Percentiles rank a stretch among this genome's conserved stretches.
Evolutionary conservation across 1,140 invertebrate genomes (phyloP).

Genomic region (Achroia grisella): DNA sequence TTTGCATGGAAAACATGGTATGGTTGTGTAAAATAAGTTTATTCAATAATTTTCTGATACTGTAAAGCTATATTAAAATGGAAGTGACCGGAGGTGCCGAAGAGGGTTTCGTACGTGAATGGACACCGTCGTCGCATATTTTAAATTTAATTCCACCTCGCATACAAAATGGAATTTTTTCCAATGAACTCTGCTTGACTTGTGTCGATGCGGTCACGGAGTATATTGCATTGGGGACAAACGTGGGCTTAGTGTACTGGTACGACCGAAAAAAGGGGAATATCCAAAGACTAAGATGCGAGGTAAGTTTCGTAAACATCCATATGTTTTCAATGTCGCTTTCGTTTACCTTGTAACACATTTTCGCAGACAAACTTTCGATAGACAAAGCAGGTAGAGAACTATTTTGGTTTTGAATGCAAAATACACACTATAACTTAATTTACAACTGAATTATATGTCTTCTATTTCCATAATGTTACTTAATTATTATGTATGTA

Average conservation of each 20-base stretch:
- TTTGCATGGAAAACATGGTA: neutral
- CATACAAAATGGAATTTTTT: constrained; percentile 86
- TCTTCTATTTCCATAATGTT: too few species aligned
- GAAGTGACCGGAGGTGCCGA: constrained; percentile 72
- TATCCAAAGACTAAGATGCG: constrained; percentile 84
- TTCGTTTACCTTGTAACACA: constrained; percentile 20
- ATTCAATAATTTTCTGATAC: neutral
- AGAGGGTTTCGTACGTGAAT: constrained; percentile 82
- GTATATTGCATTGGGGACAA: constrained; percentile 89
- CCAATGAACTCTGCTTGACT: constrained; percentile 85
- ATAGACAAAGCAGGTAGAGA: too few species aligned
- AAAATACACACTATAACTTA: too few species aligned
- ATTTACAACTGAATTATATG: too few species aligned
- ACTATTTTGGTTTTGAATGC: too few species aligned
- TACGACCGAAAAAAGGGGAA: constrained; percentile 85
- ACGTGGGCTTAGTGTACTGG: constrained; percentile 90
- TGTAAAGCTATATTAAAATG: constrained; percentile 30
- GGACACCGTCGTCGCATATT: constrained; percentile 85
- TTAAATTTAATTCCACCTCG: constrained; percentile 86
- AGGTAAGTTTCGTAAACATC: constrained; percentile 75
- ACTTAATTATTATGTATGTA: too few species aligned
- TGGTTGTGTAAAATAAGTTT: neutral
- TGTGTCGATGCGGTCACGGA: constrained; percentile 87
- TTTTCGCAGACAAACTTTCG: neutral
- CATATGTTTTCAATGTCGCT: constrained; percentile 20